Conservation (phyloP, 2,113 vertebrate genomes). For the Grammomys dolichurus region DNA sequence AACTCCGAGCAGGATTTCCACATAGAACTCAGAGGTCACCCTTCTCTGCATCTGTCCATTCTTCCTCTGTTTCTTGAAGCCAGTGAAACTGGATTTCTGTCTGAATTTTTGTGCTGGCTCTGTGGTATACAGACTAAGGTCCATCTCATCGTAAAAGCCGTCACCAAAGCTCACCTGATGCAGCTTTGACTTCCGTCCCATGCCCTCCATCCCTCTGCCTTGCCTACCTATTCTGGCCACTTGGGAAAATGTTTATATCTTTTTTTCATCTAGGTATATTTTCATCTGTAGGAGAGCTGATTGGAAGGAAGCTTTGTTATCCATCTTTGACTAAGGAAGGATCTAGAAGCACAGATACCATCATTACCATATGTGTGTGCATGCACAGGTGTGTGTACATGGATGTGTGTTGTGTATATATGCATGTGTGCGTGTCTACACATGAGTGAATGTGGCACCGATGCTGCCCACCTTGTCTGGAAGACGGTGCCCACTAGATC, state of each 20-base stretch:
- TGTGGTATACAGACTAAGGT: neutral
- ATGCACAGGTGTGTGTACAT: neutral
- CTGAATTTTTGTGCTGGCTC: neutral
- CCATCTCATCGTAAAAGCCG: slow-evolving; percentile 4
- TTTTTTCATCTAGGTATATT: neutral
- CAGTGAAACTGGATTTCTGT: neutral
- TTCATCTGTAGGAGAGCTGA: neutral
- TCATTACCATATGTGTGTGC: neutral
- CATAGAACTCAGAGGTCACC: neutral
- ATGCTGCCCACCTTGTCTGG: neutral
- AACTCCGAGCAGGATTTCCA: neutral
- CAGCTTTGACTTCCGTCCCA: neutral
- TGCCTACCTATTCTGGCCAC: neutral
- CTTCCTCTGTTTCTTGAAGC: neutral
- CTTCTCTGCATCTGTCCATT: neutral
- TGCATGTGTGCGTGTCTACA: neutral
- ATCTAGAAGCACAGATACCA: neutral
- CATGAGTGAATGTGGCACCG: neutral
- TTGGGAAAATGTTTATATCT: neutral
- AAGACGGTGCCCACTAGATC: too few species aligned
- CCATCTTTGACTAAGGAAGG: neutral
- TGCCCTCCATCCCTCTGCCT: neutral
- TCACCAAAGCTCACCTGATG: neutral
- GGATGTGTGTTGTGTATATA: neutral
- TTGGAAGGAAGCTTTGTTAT: slow-evolving; percentile 14